Conservation (phyloP, 2,113 vertebrate genomes). For the Pantherophis guttatus region DNA sequence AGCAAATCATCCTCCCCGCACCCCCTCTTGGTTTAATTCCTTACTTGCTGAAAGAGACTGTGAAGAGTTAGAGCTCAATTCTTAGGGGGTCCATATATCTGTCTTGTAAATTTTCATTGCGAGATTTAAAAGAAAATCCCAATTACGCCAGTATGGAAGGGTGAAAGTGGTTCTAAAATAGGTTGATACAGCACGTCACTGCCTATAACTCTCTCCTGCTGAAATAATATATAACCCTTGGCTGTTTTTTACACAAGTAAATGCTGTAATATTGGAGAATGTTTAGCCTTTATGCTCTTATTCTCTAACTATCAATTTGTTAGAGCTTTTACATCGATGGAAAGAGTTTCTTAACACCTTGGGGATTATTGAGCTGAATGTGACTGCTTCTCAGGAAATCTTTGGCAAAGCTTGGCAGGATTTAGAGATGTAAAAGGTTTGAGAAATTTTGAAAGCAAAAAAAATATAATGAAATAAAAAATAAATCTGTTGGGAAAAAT, state of each 20-base stretch:
- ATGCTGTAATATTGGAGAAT: neutral
- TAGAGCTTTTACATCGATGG: neutral
- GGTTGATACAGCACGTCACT: neutral
- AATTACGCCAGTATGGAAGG: neutral
- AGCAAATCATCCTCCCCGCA: rapidly evolving
- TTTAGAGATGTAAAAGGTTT: neutral
- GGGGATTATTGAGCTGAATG: neutral
- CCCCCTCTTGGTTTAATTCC: neutral
- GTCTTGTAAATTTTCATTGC: neutral
- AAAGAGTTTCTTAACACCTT: neutral
- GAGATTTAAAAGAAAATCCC: slow-evolving; percentile 6
- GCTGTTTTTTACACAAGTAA: neutral
- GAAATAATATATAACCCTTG: neutral
- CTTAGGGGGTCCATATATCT: slow-evolving; percentile 15
- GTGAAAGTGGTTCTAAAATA: neutral
- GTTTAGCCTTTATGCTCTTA: neutral
- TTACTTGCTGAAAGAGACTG: slow-evolving; percentile 17
- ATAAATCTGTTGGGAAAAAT: neutral
- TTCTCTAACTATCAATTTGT: slow-evolving; percentile 3
- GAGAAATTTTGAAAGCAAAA: neutral
- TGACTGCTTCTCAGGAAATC: neutral
- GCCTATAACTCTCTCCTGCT: neutral
- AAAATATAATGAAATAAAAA: neutral
- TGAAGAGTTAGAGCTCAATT: neutral
- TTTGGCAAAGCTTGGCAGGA: neutral